A percentile compares a stretch with the other conserved stretches of the same genome.
These are phyloP conservation scores for Trematomus loennbergii DNA, from an alignment of 2,113 vertebrate species.

Conservation along the genomic window DNA sequence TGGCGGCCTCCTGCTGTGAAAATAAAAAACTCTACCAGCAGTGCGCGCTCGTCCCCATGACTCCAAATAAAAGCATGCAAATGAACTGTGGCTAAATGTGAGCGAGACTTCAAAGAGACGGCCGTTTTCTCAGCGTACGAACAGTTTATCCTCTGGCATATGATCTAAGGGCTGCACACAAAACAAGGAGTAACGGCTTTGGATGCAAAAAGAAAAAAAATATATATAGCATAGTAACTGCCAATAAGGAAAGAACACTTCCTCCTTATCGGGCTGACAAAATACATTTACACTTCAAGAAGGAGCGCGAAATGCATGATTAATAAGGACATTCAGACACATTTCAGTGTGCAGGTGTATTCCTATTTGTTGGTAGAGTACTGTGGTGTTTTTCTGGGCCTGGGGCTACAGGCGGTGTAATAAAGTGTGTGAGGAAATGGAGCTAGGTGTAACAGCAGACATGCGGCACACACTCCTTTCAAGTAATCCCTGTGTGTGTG, in stretches of 20 bases:
- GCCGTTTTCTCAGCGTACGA: slow-evolving; percentile 61
- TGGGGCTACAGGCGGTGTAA: not conserved
- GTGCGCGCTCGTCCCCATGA: slow-evolving; percentile 10
- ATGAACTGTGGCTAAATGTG: slow-evolving; percentile 57
- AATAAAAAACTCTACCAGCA: not conserved
- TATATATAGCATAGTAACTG: not conserved
- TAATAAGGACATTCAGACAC: not conserved
- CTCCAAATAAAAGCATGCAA: slow-evolving; percentile 48
- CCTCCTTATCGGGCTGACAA: not conserved
- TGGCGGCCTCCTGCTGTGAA: slow-evolving; percentile 15
- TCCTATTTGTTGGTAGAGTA: slow-evolving; percentile 18
- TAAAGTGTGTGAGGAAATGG: slow-evolving; percentile 23
- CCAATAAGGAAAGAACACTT: slow-evolving; percentile 6
- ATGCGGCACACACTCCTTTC: slow-evolving; percentile 8
- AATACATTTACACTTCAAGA: slow-evolving; percentile 33
- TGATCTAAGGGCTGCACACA: slow-evolving; percentile 48
- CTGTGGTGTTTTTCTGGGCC: slow-evolving; percentile 16
- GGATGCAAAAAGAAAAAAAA: slow-evolving; percentile 29
- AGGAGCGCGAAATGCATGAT: not conserved
- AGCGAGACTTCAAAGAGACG: slow-evolving; percentile 69
- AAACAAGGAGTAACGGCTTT: slow-evolving; percentile 43
- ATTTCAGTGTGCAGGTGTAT: not conserved
- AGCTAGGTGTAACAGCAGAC: slow-evolving; percentile 11
- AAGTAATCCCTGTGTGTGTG: slow-evolving; percentile 25
- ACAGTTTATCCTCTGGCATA: slow-evolving; percentile 67